These are phyloP conservation scores for Chymomyza caudatula DNA, from an alignment of 2,888 invertebrate species.

Conservation along the genomic window DNA sequence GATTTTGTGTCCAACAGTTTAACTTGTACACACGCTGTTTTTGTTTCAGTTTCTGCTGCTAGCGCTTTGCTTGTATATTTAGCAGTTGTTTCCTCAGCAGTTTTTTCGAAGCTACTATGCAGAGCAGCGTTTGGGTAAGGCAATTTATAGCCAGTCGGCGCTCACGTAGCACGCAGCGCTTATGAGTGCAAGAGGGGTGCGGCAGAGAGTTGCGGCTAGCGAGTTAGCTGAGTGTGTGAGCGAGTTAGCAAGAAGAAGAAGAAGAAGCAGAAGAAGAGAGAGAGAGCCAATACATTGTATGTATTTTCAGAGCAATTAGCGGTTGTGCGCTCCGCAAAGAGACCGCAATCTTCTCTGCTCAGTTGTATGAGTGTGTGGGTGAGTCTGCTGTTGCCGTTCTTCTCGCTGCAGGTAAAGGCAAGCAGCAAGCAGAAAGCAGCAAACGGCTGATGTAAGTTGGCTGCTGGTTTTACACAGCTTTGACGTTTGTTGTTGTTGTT, in stretches of 20 bases:
- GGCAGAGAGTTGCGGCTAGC: not conserved
- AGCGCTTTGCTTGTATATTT: conserved; percentile 7
- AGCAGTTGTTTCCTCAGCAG: conserved; percentile 1
- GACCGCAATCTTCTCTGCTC: conserved; percentile 33
- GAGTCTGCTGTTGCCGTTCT: too few relatives aligned
- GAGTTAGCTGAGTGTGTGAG: not conserved
- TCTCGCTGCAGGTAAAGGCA: conserved; percentile 51
- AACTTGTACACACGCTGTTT: conserved; percentile 44
- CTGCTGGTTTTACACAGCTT: conserved; percentile 47
- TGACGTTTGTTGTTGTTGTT: conserved; percentile 1
- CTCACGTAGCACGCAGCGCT: conserved; percentile 8
- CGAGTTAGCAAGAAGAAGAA: conserved; percentile 4
- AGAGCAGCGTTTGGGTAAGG: conserved; percentile 23
- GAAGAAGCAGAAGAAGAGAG: conserved; percentile 4
- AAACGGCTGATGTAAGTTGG: conserved; percentile 62
- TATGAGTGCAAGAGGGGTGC: not conserved
- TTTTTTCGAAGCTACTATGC: conserved; percentile 67
- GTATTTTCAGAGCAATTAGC: conserved; percentile 56
- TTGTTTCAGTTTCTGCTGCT: conserved; percentile 17
- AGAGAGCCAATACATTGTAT: conserved; percentile 14
- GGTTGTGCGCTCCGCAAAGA: conserved; percentile 53
- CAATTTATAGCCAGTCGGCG: conserved; percentile 62
- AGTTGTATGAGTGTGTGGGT: conserved; percentile 3
- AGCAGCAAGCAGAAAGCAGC: conserved; percentile 22
- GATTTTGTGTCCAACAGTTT: conserved; percentile 49